Percentiles rank a stretch among this genome's conserved stretches.
Conservation (phyloP, 2,888 invertebrate species). For the Eilema caniola region DNA sequence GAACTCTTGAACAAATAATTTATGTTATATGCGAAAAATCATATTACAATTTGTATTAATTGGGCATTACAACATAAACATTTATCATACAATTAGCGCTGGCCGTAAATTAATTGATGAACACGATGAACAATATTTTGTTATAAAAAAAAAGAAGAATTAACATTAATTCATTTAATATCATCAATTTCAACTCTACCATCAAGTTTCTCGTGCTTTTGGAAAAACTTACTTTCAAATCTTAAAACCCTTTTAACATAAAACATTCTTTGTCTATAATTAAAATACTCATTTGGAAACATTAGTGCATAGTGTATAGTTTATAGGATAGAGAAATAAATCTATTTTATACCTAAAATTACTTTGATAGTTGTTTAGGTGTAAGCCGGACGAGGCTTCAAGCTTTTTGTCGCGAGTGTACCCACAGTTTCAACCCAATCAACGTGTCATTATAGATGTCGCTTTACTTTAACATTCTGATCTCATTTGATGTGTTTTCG, state of each 20-base stretch:
- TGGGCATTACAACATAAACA: too few species aligned
- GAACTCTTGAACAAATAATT: background rate
- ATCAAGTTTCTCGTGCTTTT: background rate
- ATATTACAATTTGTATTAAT: too few species aligned
- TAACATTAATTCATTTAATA: background rate
- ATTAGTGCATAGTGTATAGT: constrained; percentile 61
- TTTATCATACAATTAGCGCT: background rate
- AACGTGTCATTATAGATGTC: constrained; percentile 61
- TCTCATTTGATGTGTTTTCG: constrained; percentile 50
- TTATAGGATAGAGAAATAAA: constrained; percentile 77
- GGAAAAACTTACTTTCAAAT: background rate
- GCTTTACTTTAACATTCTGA: constrained; percentile 57
- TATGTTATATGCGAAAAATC: too few species aligned
- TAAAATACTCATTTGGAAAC: background rate
- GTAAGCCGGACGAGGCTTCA: constrained; percentile 65
- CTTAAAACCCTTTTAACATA: background rate
- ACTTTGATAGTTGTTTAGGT: constrained; percentile 60
- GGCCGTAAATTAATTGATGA: too few species aligned
- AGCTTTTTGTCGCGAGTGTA: constrained; percentile 57
- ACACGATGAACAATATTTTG: background rate
- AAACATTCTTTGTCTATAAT: background rate
- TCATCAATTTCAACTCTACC: background rate
- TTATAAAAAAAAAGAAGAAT: background rate
- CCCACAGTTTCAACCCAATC: constrained; percentile 50
- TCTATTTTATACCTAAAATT: constrained; percentile 81